Evolutionary conservation across 2,888 invertebrate species (phyloP), one percentile per base, ranked within the genome.

Genomic region (Drosophila meridiana): DNA sequence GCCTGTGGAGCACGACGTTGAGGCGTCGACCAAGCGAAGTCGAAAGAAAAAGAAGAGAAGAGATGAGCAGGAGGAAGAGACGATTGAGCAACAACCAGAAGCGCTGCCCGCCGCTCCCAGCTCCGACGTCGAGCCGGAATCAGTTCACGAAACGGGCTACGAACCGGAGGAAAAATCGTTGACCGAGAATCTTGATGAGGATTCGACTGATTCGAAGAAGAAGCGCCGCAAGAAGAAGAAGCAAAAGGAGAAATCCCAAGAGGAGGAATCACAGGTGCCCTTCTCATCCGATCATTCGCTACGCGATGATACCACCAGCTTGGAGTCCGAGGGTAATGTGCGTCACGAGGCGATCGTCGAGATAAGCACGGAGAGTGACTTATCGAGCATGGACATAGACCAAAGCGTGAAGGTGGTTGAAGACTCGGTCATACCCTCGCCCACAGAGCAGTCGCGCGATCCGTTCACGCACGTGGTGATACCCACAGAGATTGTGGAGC

Each of bases 41-140:
- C 95, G 95, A 93, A 95, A 94, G 94, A 95, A 94, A 94, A 95
- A 95, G 94, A 95, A 95, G 92, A 94, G 94, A 90, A 95, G 95
- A 92, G 93, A 93, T 53, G 65, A 67, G 63, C 78, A 76, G 55
- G 73, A 80, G 48, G 20, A 56, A 1, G 20, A 56, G 1, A 65
- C 64, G 47, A 40, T 72, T 66, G 69, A 76, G 65, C 62, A 50
- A 76, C 83, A 91, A 61, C 62, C 68, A 34, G 94, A 78, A 56
- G 38, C 59, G 26, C 52, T 60, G 13, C 26, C 50, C 43, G 11
- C 50, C 43, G 8, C 57, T 38, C 57, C 76, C 26, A 70, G 70
- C 58, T 84, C 89, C 69, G 86, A 80, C 61, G 72, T 80, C 60
- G 80, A 83, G 65, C 62, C 68, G 45, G 94, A 94, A 30, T 93